Evolutionary conservation across 1,140 invertebrate genomes (phyloP), one percentile per base, ranked within the genome.

Genomic region (Achroia grisella): DNA sequence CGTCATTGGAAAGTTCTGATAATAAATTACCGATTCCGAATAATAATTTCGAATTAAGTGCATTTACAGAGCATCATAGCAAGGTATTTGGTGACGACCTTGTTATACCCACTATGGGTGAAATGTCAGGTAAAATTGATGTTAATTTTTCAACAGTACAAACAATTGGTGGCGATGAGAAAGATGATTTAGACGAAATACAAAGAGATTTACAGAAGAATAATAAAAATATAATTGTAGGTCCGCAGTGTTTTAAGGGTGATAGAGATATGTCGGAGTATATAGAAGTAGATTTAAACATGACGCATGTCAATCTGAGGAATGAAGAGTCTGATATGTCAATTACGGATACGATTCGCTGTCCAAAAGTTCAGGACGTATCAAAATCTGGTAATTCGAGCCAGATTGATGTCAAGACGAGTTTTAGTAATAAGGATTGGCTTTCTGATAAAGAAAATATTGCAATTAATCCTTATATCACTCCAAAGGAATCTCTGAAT

Each of bases 361-460:
- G 55, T 53, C 71, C 77, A 0, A 62, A 72, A 57, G 73, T 80
- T 0, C 60, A 77, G 15, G 53, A 64, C 15, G 49, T 63, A 1
- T 41, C 62, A 1, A 67, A 61, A 48, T 65, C 8, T 36, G 40
- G 42, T 28, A 42, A 8, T 5, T 57, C 56, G 0, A 39, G 44
- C 10, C 33, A 54, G 44, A 13, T 11, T 30, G 62, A 67, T 41
- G 58, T 41, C 15, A 69, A 61, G 35, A 27, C 39, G n/a, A 52
- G 41, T 15, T 4, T 36, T 1, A 46, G n/a, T n/a, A n/a, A 57
- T 27, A 56, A 54, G 8, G 68, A 79, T 52, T 74, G 65, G 66
- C 43, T 51, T 0, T 52, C 46, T 2, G 72, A 82, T 54, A 82
- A 84, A 56, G 76, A 82, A 34, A 84, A 84, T 66, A 79, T 81